phyloP scores from a whole-genome alignment of 2,888 invertebrate genomes.

The Caenorhabditis afra region DNA sequence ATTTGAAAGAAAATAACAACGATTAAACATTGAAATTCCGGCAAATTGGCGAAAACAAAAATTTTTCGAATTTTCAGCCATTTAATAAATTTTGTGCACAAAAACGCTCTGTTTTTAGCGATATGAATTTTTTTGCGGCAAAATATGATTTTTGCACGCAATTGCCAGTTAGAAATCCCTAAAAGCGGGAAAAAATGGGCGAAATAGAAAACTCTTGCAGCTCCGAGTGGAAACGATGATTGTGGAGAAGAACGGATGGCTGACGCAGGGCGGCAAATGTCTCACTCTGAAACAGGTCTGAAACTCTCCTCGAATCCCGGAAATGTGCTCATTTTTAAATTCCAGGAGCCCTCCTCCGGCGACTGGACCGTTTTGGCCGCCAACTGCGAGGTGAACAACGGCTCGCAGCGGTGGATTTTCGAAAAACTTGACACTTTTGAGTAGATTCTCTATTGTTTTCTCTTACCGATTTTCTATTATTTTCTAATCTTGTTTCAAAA shows the following conservation, averaged over 20 bases:
- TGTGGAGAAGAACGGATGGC: slow-evolving; percentile 66
- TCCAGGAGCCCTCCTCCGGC: slow-evolving; percentile 24
- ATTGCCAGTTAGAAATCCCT: too few species aligned
- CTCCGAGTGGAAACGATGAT: slow-evolving; percentile 41
- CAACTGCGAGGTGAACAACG: slow-evolving; percentile 70
- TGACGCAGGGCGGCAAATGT: slow-evolving; percentile 62
- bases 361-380: slow-evolving; percentile 59
- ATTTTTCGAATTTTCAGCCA: too few species aligned
- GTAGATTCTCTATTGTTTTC: not conserved
- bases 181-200: too few species aligned
- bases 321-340: too few species aligned
- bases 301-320: not conserved
- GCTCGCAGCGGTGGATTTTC: slow-evolving; percentile 73
- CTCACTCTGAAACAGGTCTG: slow-evolving; percentile 44
- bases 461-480: not conserved
- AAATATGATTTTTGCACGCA: too few species aligned
- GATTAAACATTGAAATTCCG: too few species aligned
- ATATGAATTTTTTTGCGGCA: too few species aligned
- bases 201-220: slow-evolving; percentile 27
- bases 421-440: slow-evolving; percentile 70
- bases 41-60: too few species aligned
- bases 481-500: slow-evolving; percentile 6
- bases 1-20: too few species aligned
- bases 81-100: too few species aligned
- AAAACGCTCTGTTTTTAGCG: too few species aligned